A percentile compares a stretch with the other conserved stretches of the same genome.
phyloP scores from a whole-genome alignment of 2,888 invertebrate species.

The Xestia c-nigrum region DNA sequence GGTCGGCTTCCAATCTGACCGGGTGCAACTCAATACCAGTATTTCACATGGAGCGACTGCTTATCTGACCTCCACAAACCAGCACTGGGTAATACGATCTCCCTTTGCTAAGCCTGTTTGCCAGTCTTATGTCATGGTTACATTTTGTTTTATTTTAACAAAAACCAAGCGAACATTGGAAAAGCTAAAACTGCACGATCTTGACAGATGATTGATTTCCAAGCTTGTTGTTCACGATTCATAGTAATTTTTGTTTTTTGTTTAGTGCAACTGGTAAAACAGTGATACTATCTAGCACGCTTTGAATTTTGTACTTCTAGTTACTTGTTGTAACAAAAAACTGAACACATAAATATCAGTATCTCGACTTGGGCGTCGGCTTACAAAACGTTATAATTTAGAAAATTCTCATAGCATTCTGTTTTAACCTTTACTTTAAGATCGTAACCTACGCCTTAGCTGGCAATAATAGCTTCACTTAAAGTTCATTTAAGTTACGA shows the following conservation, averaged over 20 bases:
- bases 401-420: conserved; percentile 45
- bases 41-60: neutral
- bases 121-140: neutral
- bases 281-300: neutral
- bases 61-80: neutral
- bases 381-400: conserved; percentile 51
- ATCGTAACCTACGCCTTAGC: conserved; percentile 40
- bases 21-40: neutral
- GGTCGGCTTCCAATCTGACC: neutral
- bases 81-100: neutral
- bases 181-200: neutral
- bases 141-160: neutral
- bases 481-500: conserved; percentile 59
- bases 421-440: conserved; percentile 55
- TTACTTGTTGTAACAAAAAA: neutral
- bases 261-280: neutral
- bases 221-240: neutral
- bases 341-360: conserved; percentile 1
- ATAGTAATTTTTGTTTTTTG: neutral
- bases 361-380: conserved; percentile 14
- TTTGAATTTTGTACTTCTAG: neutral
- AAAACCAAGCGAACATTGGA: neutral
- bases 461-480: conserved; percentile 45
- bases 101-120: neutral
- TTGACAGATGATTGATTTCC: neutral